Conservation (phyloP, 2,888 invertebrate genomes). For the Cactoblastis cactorum region DNA sequence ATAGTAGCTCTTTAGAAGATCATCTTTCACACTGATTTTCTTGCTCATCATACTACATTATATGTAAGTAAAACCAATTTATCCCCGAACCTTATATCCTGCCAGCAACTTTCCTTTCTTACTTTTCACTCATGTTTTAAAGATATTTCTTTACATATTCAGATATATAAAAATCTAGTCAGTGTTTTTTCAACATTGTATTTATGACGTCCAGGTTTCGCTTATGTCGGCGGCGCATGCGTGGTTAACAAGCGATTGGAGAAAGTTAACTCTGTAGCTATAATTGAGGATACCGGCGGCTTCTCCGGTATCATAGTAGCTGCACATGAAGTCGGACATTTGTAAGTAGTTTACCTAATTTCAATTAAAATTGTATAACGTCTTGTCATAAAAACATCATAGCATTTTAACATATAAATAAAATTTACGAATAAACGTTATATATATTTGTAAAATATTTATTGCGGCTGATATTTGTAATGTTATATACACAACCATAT, state of each 20-base stretch:
- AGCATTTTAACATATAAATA: no score
- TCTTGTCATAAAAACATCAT: no score
- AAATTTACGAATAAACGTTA: no score
- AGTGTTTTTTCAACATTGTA: not conserved
- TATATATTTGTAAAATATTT: no score
- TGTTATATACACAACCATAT: no score
- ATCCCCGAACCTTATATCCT: conserved; percentile 2
- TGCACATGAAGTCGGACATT: conserved; percentile 97
- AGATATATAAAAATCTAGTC: not conserved
- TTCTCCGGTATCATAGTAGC: conserved; percentile 98
- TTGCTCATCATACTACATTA: conserved; percentile 1
- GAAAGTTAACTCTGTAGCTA: conserved; percentile 97
- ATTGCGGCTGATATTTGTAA: no score
- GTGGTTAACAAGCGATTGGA: conserved; percentile 96
- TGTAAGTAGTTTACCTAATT: conserved; percentile 82
- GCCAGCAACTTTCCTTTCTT: conserved; percentile 3
- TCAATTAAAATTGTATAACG: no score
- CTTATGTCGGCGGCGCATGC: conserved; percentile 97
- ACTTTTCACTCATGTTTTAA: no score
- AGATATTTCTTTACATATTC: not conserved
- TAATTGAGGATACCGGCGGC: conserved; percentile 97
- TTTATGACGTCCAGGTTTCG: conserved; percentile 85
- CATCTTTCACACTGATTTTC: conserved; percentile 1
- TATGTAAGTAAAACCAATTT: conserved; percentile 4
- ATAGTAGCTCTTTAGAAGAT: not conserved